Base-by-base conservation (phyloP, 2,113 vertebrate genomes). In the Cavia aperea region DNA sequence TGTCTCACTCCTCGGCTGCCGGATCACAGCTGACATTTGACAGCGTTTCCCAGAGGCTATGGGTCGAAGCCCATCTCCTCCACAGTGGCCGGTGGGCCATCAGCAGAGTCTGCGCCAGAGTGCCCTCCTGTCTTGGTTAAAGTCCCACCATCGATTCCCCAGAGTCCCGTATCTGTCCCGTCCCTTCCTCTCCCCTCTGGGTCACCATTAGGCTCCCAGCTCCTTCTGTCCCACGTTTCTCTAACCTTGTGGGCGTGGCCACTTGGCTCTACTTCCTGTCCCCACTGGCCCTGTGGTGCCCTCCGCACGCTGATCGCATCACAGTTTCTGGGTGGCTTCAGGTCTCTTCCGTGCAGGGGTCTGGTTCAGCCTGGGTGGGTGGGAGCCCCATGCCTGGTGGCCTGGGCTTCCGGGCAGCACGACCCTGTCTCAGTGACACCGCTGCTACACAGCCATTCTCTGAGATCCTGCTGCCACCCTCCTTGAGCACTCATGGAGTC, bases 381-480 rank as follows among this genome's bases (percentile, higher is more conserved):
- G 1, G 39, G 54, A 0, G 21, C 63, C 2, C 2, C 4, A 5
- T 39, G 23, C 26, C 6, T 6, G 0, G 29, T 0, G 2, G n/a
- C 46, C 65, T 24, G 58, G 8, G 26, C 5, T 51, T 39, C 39
- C 0, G 13, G 23, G 14, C 8, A 23, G 31, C 15, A 7, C 1
- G 29, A 16, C 12, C n/a, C 31, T n/a, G 26, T 2, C 33, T 26
- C 7, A 9, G 60, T 24, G 16, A 16, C 24, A 4, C 14, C 0
- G 0, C 16, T 12, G 24, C 19, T 12, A 23, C 29, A 9, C 33
- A 46, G 14, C 14, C 14, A 31, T 31, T 26, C 26, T 51, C 73
- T 3, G 15, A 33, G 75, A 15, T 31, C 13, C 15, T 46, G 18
- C 26, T 49, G 73, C 43, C 13, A 4, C 73, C 26, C 14, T 46